phyloP scores from a whole-genome alignment of 2,113 vertebrate species.

The Hystrix cristata region DNA sequence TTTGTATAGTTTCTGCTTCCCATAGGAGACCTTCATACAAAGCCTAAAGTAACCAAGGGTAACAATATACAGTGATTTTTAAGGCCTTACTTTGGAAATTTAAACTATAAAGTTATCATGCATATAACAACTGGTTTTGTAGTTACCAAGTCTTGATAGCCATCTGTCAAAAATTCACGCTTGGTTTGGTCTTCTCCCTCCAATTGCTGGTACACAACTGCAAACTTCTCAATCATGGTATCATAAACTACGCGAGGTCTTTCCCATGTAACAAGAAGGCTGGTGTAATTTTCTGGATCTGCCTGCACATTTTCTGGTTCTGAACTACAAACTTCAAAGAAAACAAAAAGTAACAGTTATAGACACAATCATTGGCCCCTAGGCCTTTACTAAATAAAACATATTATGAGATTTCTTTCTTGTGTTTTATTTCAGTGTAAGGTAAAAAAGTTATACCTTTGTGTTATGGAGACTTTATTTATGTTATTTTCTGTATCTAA shows the following conservation, averaged over 20 bases:
- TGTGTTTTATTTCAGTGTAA: constrained; percentile 26
- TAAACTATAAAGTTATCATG: constrained; percentile 23
- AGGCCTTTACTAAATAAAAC: background rate
- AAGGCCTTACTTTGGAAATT: constrained; percentile 54
- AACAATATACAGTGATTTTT: background rate
- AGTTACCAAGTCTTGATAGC: constrained; percentile 99
- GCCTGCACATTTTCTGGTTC: constrained; percentile 97
- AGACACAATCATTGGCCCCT: constrained; percentile 18
- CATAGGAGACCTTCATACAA: background rate
- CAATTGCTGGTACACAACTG: constrained; percentile 92
- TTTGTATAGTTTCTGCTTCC: background rate
- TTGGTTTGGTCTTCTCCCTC: constrained; percentile 88
- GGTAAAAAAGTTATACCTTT: background rate
- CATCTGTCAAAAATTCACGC: constrained; percentile 96
- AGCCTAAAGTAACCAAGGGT: background rate
- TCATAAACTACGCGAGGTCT: constrained; percentile 96
- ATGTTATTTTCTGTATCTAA: background rate
- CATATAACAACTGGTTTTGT: constrained; percentile 79
- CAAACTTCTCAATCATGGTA: constrained; percentile 95
- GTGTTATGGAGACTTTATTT: background rate
- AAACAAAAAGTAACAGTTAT: constrained; percentile 24
- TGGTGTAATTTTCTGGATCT: constrained; percentile 94
- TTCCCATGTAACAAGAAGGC: constrained; percentile 97
- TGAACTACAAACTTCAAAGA: constrained; percentile 95
- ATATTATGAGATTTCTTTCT: background rate